phyloP scores from a whole-genome alignment of 2,113 vertebrate genomes.

The Rhinoptilus africanus region DNA sequence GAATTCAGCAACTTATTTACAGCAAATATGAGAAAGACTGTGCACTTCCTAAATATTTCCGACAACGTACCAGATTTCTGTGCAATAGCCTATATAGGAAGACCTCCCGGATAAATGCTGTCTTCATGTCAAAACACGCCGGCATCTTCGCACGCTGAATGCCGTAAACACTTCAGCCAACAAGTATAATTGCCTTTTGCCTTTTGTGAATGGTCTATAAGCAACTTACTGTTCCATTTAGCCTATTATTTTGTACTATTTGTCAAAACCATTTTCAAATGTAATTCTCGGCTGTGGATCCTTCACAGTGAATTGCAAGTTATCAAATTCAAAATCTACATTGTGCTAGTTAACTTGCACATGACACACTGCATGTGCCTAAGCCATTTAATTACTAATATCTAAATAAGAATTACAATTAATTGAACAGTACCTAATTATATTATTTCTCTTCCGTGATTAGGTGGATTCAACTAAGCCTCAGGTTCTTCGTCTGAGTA shows the following conservation, averaged over 20 bases:
- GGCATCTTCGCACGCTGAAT: not conserved
- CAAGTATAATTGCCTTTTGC: not conserved
- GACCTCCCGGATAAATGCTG: not conserved
- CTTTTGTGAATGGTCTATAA: not conserved
- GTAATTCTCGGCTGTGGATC: not conserved
- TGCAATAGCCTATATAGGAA: not conserved
- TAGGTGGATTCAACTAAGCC: not conserved
- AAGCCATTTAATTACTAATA: not conserved
- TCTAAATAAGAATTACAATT: not conserved
- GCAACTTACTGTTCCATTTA: not conserved
- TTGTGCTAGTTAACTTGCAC: not conserved
- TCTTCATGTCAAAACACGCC: not conserved
- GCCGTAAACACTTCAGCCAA: not conserved
- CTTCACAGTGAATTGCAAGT: not conserved
- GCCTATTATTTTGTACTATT: not conserved
- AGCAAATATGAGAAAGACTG: not conserved
- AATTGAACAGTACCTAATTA: not conserved
- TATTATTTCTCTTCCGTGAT: not conserved
- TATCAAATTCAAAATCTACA: not conserved
- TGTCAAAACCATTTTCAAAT: not conserved
- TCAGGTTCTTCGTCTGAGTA: not conserved
- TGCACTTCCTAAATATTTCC: not conserved
- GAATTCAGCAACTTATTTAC: not conserved
- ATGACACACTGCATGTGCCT: not conserved
- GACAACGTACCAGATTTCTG: not conserved